Conservation (phyloP, 2,797 vertebrate species). For the Hipposideros larvatus region DNA sequence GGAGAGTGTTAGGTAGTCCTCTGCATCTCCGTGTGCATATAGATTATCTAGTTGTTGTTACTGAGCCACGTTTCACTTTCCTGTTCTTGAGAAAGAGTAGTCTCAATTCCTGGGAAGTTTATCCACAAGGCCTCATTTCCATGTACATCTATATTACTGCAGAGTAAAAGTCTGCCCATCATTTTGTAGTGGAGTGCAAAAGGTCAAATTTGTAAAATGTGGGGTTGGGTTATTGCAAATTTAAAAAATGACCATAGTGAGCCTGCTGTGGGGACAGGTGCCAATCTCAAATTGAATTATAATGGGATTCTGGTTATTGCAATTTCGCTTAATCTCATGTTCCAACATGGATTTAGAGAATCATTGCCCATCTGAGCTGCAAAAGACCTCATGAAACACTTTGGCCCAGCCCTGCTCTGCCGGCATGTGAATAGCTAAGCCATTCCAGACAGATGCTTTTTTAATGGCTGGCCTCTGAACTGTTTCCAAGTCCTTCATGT, state of each 20-base stretch:
- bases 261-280: background rate
- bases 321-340: constrained; percentile 32
- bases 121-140: background rate
- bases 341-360: constrained; percentile 65
- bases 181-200: constrained; percentile 43
- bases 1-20: background rate
- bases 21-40: background rate
- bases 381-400: constrained; percentile 53
- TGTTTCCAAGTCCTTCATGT: constrained; percentile 51
- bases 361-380: constrained; percentile 51
- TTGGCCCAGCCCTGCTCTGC: constrained; percentile 17
- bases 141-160: constrained; percentile 53
- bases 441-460: constrained; percentile 39
- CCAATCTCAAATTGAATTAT: constrained; percentile 8
- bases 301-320: constrained; percentile 37
- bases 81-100: background rate
- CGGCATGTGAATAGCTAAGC: background rate
- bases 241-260: constrained; percentile 7
- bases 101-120: background rate
- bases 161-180: background rate
- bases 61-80: background rate
- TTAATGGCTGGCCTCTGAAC: constrained; percentile 6
- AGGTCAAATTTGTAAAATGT: constrained; percentile 44
- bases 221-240: background rate
- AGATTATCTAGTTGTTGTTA: background rate